Base-by-base conservation (phyloP, 2,113 vertebrate genomes). In the Trematomus loennbergii region DNA sequence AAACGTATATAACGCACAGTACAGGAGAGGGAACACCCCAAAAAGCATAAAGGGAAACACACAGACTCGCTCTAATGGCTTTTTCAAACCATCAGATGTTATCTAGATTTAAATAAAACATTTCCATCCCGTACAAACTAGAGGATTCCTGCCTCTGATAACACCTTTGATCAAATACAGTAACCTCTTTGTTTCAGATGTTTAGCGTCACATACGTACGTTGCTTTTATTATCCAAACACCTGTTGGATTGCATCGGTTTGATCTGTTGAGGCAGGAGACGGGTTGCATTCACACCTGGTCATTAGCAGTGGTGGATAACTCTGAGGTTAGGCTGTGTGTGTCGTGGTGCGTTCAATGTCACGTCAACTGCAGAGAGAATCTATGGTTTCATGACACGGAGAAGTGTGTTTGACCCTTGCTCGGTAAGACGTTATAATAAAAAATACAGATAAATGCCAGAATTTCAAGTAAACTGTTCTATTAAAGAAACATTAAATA, bases 191-290 rank as follows among this genome's bases (percentile, higher is more conserved):
- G 25, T 25, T 25, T 25, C 25, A 25, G 25, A 25, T 25, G 25
- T 25, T 25, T 25, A 25, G 25, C 25, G 25, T 25, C 25, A 25
- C 25, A 25, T 25, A n/a, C n/a, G 25, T 25, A 25, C 25, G 25
- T 2, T 25, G 25, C 25, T 25, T 25, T 25, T 25, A 25, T 25
- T 2, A 25, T 25, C 25, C 25, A 25, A 2, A 63, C 81, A 85
- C 85, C 83, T 91, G 87, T 57, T 79, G 40, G 7, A 81, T 83
- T 78, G 78, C 81, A 78, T 81, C 0, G 55, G 75, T 79, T 78
- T 85, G 80, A 87, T 81, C 58, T 48, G 59, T 70, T 63, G 25
- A 49, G 73, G 46, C 48, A 61, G 66, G 79, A 70, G 73, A 76
- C 43, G 53, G 43, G 64, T 17, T 58, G 58, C 49, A 12, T 12